These are phyloP conservation scores for Loripinus fragilis DNA, from an alignment of 2,888 invertebrate species.

Conservation along the genomic window DNA sequence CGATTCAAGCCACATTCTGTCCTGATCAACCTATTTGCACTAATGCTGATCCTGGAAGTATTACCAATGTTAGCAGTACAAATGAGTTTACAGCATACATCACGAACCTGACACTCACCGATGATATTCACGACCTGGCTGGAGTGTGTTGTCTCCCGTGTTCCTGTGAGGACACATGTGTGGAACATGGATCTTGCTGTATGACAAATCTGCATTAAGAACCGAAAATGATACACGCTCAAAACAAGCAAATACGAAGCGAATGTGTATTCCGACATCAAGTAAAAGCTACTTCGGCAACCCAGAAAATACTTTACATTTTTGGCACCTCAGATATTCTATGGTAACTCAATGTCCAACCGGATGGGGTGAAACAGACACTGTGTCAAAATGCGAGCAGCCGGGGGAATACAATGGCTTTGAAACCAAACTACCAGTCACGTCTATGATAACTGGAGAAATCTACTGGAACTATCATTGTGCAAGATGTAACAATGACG, in stretches of 20 bases:
- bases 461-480: not conserved
- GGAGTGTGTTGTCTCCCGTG: not conserved
- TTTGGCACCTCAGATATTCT: not conserved
- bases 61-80: not conserved
- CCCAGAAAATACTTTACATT: not conserved
- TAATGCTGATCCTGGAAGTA: not conserved
- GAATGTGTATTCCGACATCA: not conserved
- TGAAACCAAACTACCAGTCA: not conserved
- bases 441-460: not conserved
- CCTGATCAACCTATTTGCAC: not conserved
- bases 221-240: not conserved
- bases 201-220: not conserved
- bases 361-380: not conserved
- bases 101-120: not conserved
- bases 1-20: not conserved
- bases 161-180: not conserved
- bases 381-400: not conserved
- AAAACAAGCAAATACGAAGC: not conserved
- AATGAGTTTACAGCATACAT: not conserved
- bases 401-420: not conserved
- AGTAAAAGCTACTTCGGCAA: not conserved
- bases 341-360: not conserved
- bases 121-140: not conserved
- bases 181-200: not conserved
- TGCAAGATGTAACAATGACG: not conserved